These are phyloP conservation scores for Leptinotarsa tumamoca DNA, from an alignment of 2,888 invertebrate species.

Conservation along the genomic window DNA sequence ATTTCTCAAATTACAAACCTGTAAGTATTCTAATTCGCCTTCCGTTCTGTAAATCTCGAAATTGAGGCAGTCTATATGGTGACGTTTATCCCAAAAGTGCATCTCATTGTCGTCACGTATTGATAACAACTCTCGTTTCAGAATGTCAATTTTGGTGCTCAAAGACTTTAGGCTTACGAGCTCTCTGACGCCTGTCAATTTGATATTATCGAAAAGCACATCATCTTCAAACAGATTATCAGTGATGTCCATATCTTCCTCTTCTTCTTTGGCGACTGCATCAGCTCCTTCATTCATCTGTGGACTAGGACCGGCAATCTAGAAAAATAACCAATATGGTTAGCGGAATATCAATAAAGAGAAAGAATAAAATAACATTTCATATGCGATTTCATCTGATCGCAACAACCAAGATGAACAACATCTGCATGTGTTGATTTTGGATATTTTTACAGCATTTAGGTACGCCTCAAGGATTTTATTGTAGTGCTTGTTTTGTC, in stretches of 20 bases:
- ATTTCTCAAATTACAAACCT: neutral
- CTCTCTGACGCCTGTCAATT: neutral
- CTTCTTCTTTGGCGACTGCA: constrained; percentile 1
- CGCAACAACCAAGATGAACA: too few relatives aligned
- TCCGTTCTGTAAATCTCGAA: constrained; percentile 36
- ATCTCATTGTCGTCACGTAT: neutral
- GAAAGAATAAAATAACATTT: too few relatives aligned
- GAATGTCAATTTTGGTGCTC: constrained; percentile 14
- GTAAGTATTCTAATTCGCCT: neutral
- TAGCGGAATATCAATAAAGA: neutral
- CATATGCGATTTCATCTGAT: too few relatives aligned
- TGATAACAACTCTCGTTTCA: neutral
- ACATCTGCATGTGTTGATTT: too few relatives aligned
- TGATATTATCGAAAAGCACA: constrained; percentile 36
- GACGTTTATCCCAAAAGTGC: constrained; percentile 23
- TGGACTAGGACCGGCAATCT: neutral
- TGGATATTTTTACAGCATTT: too few relatives aligned
- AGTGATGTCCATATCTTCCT: constrained; percentile 29
- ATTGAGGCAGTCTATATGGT: constrained; percentile 30
- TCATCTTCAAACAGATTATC: constrained; percentile 34
- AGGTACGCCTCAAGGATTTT: too few relatives aligned
- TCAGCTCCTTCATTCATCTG: neutral
- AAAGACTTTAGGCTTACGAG: constrained; percentile 34
- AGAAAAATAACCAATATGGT: neutral
- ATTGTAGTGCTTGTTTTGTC: too few relatives aligned